Conservation (phyloP, 1,140 invertebrate genomes). For the Halesus radiatus region DNA sequence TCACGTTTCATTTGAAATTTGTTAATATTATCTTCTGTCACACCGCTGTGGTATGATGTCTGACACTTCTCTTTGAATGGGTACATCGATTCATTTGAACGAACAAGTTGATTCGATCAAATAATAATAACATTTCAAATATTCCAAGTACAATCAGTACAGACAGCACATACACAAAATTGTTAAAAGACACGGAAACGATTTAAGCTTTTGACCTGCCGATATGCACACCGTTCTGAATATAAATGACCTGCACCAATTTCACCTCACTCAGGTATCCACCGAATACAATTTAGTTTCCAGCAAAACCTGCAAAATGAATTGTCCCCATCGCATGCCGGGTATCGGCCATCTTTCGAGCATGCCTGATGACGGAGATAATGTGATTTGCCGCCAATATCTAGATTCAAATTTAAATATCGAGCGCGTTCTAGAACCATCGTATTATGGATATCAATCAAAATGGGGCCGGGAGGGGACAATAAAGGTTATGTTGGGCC, state of each 20-base stretch:
- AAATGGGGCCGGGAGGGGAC: background rate
- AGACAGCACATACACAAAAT: background rate
- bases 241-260: background rate
- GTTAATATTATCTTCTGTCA: too few relatives aligned
- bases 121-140: background rate
- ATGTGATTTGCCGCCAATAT: conserved; percentile 39
- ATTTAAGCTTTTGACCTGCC: background rate
- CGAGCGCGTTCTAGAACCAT: conserved; percentile 45
- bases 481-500: too few relatives aligned
- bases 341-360: conserved; percentile 15
- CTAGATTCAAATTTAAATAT: conserved; percentile 25
- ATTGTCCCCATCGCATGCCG: conserved; percentile 6
- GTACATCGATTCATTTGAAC: background rate
- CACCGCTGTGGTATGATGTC: too few relatives aligned
- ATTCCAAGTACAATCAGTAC: background rate
- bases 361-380: conserved; percentile 37
- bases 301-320: background rate
- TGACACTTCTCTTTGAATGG: background rate
- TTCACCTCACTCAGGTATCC: background rate
- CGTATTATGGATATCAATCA: conserved; percentile 49
- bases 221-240: background rate
- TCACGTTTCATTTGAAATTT: too few relatives aligned
- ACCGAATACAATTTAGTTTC: background rate
- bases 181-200: background rate
- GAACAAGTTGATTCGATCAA: background rate